phyloP scores from a whole-genome alignment of 2,888 invertebrate genomes.

The Chorisops tibialis region DNA sequence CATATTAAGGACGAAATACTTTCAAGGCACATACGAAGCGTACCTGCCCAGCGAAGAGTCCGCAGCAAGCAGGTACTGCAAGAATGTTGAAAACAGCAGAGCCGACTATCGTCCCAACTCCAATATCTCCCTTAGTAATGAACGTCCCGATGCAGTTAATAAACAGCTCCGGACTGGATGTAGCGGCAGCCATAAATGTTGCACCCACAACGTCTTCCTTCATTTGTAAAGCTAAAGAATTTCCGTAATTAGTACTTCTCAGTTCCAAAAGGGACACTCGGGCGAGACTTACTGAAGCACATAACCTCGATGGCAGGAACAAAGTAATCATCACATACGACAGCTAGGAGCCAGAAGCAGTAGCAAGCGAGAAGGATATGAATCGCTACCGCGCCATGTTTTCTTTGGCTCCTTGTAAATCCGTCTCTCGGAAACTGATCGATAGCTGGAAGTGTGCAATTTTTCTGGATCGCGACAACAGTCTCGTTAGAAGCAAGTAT shows the following conservation, averaged over 20 bases:
- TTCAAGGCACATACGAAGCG: slow-evolving; percentile 26
- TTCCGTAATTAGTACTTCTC: background rate
- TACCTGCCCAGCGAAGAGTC: slow-evolving; percentile 61
- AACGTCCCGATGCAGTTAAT: slow-evolving; percentile 80
- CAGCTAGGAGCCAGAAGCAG: slow-evolving; percentile 73
- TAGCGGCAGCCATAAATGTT: slow-evolving; percentile 88
- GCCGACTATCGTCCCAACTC: slow-evolving; percentile 73
- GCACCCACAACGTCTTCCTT: slow-evolving; percentile 80
- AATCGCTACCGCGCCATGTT: slow-evolving; percentile 43
- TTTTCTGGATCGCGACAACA: slow-evolving; percentile 42
- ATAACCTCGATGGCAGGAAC: slow-evolving; percentile 81
- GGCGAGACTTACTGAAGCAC: slow-evolving; percentile 66
- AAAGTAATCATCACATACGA: slow-evolving; percentile 84
- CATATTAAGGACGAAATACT: slow-evolving; percentile 23
- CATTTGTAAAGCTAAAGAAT: slow-evolving; percentile 58
- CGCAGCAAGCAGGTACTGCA: slow-evolving; percentile 73
- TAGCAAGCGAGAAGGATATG: slow-evolving; percentile 55
- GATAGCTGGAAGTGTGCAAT: slow-evolving; percentile 73
- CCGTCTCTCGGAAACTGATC: slow-evolving; percentile 77
- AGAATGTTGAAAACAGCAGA: slow-evolving; percentile 77
- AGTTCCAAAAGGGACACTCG: background rate
- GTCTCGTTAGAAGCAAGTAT: background rate
- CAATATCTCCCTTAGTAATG: slow-evolving; percentile 71
- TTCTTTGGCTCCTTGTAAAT: slow-evolving; percentile 63
- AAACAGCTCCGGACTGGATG: slow-evolving; percentile 82